These are phyloP conservation scores for Synergus japonicus DNA, from an alignment of 2,888 invertebrate genomes.

Conservation along the genomic window DNA sequence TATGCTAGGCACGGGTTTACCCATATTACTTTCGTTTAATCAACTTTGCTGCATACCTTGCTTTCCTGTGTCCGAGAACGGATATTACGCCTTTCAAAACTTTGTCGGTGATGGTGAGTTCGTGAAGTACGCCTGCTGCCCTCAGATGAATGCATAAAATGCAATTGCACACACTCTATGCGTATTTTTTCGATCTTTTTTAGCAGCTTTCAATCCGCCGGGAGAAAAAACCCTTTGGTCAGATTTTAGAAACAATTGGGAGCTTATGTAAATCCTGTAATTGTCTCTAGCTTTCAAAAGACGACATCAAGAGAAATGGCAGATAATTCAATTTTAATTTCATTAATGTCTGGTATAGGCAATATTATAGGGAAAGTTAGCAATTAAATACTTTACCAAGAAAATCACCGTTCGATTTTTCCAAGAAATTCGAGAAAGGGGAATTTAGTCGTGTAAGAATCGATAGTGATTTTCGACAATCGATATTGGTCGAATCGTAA, in stretches of 20 bases:
- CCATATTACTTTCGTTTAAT: conserved; percentile 59
- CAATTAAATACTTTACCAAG: too few species aligned
- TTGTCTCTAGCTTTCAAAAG: background rate
- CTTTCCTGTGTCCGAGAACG: conserved; percentile 36
- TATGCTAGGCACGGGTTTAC: conserved; percentile 50
- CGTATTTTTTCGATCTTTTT: background rate
- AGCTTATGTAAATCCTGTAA: background rate
- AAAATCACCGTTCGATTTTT: background rate
- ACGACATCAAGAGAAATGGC: background rate
- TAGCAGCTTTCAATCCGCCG: background rate
- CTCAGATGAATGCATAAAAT: conserved; percentile 31
- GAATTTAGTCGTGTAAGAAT: too few species aligned
- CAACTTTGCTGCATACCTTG: conserved; percentile 50
- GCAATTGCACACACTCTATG: conserved; percentile 25
- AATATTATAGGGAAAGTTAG: too few species aligned
- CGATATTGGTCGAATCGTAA: too few species aligned
- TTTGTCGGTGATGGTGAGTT: conserved; percentile 23
- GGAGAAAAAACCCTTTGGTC: background rate
- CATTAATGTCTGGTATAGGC: too few species aligned
- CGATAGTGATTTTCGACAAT: too few species aligned
- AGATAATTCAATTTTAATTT: too few species aligned
- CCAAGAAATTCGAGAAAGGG: background rate
- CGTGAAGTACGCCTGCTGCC: background rate
- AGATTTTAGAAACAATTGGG: background rate
- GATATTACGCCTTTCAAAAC: conserved; percentile 53